Conservation (phyloP, 1,140 invertebrate genomes). For the Aphaenogaster floridana region DNA sequence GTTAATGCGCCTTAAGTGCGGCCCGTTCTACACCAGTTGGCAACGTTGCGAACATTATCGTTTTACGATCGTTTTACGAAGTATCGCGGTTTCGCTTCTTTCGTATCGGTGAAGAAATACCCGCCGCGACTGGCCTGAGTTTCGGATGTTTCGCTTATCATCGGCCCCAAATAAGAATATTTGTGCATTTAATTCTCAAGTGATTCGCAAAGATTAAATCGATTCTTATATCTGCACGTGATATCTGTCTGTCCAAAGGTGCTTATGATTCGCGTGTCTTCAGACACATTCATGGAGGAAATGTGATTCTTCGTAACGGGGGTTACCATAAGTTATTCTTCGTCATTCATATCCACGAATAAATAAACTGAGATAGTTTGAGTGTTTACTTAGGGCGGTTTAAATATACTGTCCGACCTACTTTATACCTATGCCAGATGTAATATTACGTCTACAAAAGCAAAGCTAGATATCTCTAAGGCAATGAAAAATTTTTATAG, state of each 20-base stretch:
- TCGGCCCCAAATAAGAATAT: not conserved
- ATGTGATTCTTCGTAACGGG: not conserved
- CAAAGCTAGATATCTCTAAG: not conserved
- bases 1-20: constrained; percentile 1
- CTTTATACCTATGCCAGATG: constrained; percentile 30
- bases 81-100: constrained; percentile 12
- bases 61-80: constrained; percentile 45
- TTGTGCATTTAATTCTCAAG: not conserved
- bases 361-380: constrained; percentile 31
- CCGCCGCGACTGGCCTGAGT: not conserved
- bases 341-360: constrained; percentile 16
- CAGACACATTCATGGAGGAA: not conserved
- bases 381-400: constrained; percentile 48
- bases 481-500: not conserved
- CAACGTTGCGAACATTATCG: constrained; percentile 34
- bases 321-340: constrained; percentile 20
- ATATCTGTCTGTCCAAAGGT: not conserved
- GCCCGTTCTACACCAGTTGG: not conserved
- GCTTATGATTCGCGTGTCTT: not conserved
- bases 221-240: not conserved
- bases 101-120: not conserved
- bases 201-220: constrained; percentile 21
- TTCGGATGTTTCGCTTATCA: constrained; percentile 2
- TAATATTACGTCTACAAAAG: constrained; percentile 25
- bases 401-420: constrained; percentile 50